Percentiles rank a stretch among this genome's conserved stretches.
Evolutionary conservation across 2,797 vertebrate genomes (phyloP).

Genomic region (Sciurus carolinensis): DNA sequence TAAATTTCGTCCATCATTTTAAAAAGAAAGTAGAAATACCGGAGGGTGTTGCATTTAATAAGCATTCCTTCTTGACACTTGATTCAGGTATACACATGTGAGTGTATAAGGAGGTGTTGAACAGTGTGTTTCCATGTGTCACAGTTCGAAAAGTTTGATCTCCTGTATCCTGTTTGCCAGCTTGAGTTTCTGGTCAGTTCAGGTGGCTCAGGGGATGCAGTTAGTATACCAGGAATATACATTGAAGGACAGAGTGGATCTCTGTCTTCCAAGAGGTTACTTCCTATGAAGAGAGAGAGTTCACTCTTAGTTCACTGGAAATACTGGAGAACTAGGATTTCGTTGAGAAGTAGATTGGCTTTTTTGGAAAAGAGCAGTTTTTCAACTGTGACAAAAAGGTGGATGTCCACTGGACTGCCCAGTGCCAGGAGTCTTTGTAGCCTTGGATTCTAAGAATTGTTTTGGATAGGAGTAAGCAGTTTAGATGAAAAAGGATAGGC

Average conservation of each 20-base stretch:
- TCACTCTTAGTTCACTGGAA: background rate
- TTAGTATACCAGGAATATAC: background rate
- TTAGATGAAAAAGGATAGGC: background rate
- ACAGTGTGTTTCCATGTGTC: background rate
- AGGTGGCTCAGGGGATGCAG: background rate
- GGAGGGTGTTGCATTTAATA: background rate
- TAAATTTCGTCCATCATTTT: background rate
- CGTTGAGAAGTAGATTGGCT: background rate
- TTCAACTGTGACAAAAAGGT: background rate
- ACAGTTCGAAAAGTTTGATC: background rate
- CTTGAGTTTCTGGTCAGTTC: constrained; percentile 42
- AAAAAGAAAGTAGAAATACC: background rate
- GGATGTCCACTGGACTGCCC: background rate
- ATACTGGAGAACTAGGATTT: constrained; percentile 13
- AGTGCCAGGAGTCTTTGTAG: background rate
- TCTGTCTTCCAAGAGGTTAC: background rate
- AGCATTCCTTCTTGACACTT: constrained; percentile 2
- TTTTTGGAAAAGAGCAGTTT: background rate
- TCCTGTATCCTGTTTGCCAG: background rate
- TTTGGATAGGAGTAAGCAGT: background rate
- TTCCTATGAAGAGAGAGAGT: background rate
- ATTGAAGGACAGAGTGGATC: background rate
- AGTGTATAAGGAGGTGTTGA: background rate
- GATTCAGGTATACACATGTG: background rate
- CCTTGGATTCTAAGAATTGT: background rate